A percentile compares a stretch with the other conserved stretches of the same genome.
Conservation (phyloP, 2,113 vertebrate species). For the Odontesthes bonariensis region DNA sequence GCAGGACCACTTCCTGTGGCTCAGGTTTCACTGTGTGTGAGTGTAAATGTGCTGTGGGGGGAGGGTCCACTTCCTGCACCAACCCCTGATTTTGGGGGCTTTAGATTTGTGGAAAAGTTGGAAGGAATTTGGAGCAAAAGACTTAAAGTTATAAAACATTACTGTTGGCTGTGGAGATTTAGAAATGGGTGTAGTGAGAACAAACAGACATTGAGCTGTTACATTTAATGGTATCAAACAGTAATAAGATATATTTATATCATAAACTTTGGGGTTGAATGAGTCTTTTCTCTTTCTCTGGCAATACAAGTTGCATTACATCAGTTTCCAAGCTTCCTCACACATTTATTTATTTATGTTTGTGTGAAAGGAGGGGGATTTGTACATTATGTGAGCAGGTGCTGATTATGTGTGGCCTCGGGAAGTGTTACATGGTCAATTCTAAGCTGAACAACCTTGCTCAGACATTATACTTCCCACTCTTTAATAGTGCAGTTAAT, state of each 20-base stretch:
- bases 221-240: background rate
- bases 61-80: constrained; percentile 69
- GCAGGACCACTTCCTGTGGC: constrained; percentile 87
- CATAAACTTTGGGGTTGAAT: background rate
- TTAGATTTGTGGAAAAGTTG: constrained; percentile 37
- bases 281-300: background rate
- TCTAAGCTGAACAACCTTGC: constrained; percentile 62
- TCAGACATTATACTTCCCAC: constrained; percentile 67
- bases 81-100: constrained; percentile 48
- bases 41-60: constrained; percentile 63
- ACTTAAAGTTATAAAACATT: background rate
- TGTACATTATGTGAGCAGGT: constrained; percentile 37
- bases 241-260: background rate
- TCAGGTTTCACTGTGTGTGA: constrained; percentile 83
- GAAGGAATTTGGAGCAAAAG: constrained; percentile 32
- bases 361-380: background rate
- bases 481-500: constrained; percentile 77
- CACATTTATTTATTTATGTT: background rate
- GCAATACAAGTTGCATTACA: background rate
- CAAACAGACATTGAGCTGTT: background rate
- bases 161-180: background rate
- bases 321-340: background rate
- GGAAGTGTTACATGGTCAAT: constrained; percentile 60
- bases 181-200: background rate
- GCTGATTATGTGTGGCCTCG: constrained; percentile 57